phyloP scores from a whole-genome alignment of 2,888 invertebrate genomes.

The Smittia sp. region DNA sequence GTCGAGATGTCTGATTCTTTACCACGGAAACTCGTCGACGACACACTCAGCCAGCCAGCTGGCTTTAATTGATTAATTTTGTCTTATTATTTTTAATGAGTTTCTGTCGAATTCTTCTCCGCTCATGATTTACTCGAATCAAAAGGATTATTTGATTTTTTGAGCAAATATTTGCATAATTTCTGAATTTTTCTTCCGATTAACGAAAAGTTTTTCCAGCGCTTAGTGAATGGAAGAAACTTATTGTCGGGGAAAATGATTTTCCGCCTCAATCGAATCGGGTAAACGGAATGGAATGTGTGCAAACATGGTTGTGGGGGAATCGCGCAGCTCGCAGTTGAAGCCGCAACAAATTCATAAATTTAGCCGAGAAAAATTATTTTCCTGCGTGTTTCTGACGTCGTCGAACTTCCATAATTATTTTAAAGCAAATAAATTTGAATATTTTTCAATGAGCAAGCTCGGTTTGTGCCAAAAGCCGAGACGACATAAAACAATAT shows the following conservation, averaged over 20 bases:
- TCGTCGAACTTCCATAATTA: constrained; percentile 36
- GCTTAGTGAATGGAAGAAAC: neutral
- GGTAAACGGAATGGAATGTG: constrained; percentile 5
- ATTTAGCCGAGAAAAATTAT: neutral
- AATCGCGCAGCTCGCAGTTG: neutral
- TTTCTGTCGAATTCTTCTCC: neutral
- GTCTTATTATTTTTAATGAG: constrained; percentile 33
- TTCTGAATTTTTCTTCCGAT: constrained; percentile 23
- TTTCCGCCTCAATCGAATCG: constrained; percentile 1
- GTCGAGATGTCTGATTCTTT: constrained; percentile 1
- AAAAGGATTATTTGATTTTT: constrained; percentile 27
- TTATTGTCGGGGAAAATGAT: constrained; percentile 12
- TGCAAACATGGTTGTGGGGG: neutral
- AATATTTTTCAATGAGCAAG: constrained; percentile 14
- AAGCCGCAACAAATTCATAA: neutral
- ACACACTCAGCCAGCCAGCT: neutral
- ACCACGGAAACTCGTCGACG: too few species aligned
- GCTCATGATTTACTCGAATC: constrained; percentile 18
- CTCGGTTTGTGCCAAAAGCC: neutral
- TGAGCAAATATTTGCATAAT: constrained; percentile 38
- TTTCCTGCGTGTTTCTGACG: constrained; percentile 34
- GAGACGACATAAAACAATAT: constrained; percentile 33
- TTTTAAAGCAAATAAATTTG: constrained; percentile 41
- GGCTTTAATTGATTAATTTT: constrained; percentile 37
- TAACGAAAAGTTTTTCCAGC: constrained; percentile 21